Evolutionary conservation across 2,888 invertebrate genomes (phyloP).

Genomic region (Drosophila subsilvestris): DNA sequence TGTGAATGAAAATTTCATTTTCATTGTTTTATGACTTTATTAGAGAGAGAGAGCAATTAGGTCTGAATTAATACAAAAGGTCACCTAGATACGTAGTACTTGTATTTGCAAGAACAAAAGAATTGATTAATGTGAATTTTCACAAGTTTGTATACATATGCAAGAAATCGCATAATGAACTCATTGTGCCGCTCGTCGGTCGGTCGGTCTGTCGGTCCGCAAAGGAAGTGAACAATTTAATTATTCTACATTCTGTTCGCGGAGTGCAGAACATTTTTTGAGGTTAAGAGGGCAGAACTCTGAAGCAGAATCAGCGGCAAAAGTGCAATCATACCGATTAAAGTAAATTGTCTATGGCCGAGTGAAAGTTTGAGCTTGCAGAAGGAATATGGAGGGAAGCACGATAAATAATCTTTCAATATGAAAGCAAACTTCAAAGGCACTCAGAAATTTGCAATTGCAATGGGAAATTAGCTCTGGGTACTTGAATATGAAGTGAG

Average conservation of each 20-base stretch:
- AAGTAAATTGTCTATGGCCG: constrained; percentile 50
- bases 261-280: constrained; percentile 39
- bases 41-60: constrained; percentile 44
- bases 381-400: background rate
- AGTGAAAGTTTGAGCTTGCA: constrained; percentile 62
- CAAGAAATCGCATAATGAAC: constrained; percentile 62
- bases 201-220: background rate
- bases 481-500: background rate
- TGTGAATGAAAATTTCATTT: constrained; percentile 29
- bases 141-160: constrained; percentile 41
- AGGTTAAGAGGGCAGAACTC: constrained; percentile 65
- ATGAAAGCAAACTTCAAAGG: constrained; percentile 51
- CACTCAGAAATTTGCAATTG: constrained; percentile 42
- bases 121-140: constrained; percentile 75
- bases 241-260: constrained; percentile 47
- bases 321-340: constrained; percentile 44
- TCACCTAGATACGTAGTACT: constrained; percentile 55
- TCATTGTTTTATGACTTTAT: constrained; percentile 26
- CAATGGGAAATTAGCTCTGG: background rate
- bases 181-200: constrained; percentile 54
- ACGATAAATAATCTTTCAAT: constrained; percentile 19
- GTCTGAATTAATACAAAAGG: constrained; percentile 56
- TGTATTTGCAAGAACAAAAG: constrained; percentile 65
- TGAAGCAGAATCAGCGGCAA: constrained; percentile 26
- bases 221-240: constrained; percentile 75